phyloP scores from a whole-genome alignment of 2,797 vertebrate species.

The Syncerus caffer region DNA sequence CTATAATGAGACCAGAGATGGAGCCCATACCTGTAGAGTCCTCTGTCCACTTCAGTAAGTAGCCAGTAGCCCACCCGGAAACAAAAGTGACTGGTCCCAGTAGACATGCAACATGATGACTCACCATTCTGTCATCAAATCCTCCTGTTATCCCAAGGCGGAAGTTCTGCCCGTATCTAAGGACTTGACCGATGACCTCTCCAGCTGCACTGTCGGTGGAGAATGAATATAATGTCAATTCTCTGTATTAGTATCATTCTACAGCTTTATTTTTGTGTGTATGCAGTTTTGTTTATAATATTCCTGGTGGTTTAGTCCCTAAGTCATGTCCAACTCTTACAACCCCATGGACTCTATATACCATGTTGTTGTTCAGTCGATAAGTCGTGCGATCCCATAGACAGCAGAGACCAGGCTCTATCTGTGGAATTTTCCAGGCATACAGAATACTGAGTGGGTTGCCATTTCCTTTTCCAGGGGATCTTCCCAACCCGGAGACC shows the following conservation, averaged over 20 bases:
- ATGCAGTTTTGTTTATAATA: not conserved
- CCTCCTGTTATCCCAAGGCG: constrained; percentile 87
- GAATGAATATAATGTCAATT: not conserved
- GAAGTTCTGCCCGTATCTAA: constrained; percentile 90
- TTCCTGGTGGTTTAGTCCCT: not conserved
- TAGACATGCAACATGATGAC: not conserved
- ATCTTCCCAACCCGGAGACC: not conserved
- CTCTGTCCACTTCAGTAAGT: not conserved
- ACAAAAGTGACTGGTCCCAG: not conserved
- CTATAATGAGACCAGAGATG: not conserved
- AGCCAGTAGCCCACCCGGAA: accelerated
- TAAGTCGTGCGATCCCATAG: not conserved
- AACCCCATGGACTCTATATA: not conserved
- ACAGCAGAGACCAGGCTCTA: not conserved
- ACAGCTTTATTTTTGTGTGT: not conserved
- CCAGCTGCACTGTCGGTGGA: constrained; percentile 83
- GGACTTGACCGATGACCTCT: constrained; percentile 81
- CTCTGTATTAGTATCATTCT: not conserved
- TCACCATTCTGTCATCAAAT: constrained; percentile 87
- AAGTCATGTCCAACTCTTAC: not conserved
- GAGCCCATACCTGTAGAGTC: accelerated
- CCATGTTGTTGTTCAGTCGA: not conserved
- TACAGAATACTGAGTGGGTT: not conserved
- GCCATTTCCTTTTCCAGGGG: not conserved
- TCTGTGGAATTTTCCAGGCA: not conserved